Evolutionary conservation across 2,113 vertebrate species (phyloP).

Genomic region (Zeus faber): DNA sequence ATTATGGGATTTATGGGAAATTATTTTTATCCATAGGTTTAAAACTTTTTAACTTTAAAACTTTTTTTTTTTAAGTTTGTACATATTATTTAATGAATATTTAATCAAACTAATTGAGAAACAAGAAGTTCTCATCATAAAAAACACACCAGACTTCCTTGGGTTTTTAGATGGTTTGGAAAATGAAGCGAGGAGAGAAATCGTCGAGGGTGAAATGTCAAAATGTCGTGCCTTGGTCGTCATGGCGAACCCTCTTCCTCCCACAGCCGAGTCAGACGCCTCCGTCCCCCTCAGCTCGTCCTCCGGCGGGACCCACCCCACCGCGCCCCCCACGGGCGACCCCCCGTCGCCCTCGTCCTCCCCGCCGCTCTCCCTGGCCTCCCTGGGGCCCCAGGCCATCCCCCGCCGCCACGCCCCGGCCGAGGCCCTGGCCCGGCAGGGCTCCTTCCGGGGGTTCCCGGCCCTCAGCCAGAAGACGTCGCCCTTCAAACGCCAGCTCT

Average conservation of each 20-base stretch:
- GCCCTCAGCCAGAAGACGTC: slow-evolving; percentile 96
- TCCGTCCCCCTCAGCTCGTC: slow-evolving; percentile 27
- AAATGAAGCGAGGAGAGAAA: too few species aligned
- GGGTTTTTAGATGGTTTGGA: too few species aligned
- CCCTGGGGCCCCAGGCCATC: slow-evolving; percentile 81
- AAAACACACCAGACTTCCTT: too few species aligned
- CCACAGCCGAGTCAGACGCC: slow-evolving; percentile 79
- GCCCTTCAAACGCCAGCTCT: slow-evolving; percentile 95
- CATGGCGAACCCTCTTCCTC: neutral
- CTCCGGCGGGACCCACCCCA: slow-evolving; percentile 46
- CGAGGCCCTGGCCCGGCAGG: slow-evolving; percentile 92
- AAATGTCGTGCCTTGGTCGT: too few species aligned
- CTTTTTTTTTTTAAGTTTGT: too few species aligned
- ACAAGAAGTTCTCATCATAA: too few species aligned
- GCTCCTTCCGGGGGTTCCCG: slow-evolving; percentile 95
- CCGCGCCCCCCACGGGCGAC: slow-evolving; percentile 59
- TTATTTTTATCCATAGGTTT: too few species aligned
- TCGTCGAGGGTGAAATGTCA: too few species aligned
- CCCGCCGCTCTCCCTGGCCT: slow-evolving; percentile 79
- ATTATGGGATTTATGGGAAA: too few species aligned
- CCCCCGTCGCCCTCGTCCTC: slow-evolving; percentile 80
- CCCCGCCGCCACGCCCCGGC: slow-evolving; percentile 92
- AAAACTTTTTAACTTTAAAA: too few species aligned
- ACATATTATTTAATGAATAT: too few species aligned
- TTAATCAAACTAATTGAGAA: too few species aligned